Evolutionary conservation across 2,888 invertebrate species (phyloP).

Genomic region (Callyntrura sp.): DNA sequence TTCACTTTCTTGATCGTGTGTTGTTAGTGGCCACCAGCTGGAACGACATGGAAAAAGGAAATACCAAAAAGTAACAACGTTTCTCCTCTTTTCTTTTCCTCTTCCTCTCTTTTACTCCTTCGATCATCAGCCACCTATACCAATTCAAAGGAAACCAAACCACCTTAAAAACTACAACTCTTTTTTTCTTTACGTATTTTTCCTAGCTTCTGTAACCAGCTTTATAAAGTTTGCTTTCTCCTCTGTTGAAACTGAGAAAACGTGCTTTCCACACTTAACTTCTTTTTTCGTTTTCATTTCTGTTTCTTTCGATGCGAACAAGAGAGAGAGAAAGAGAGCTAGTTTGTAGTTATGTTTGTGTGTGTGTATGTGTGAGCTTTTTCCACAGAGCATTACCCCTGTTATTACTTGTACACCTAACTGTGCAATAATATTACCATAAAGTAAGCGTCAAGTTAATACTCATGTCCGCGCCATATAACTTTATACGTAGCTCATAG

Average conservation of each 20-base stretch:
- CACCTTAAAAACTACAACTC: conserved; percentile 25
- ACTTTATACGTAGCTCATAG: neutral
- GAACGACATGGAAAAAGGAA: conserved; percentile 57
- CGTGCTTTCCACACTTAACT: conserved; percentile 46
- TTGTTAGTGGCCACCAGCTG: conserved; percentile 62
- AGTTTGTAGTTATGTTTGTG: too few relatives aligned
- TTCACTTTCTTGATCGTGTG: conserved; percentile 53
- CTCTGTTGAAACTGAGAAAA: conserved; percentile 35
- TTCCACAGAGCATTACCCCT: conserved; percentile 9
- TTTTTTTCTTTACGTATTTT: conserved; percentile 8
- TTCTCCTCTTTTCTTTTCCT: conserved; percentile 7
- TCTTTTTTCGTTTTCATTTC: conserved; percentile 8
- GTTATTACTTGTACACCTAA: conserved; percentile 29
- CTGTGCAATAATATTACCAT: conserved; percentile 22
- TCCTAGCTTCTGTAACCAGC: neutral
- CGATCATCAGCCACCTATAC: conserved; percentile 20
- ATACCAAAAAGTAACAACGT: conserved; percentile 48
- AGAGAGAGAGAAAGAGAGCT: too few relatives aligned
- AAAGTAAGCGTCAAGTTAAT: conserved; percentile 5
- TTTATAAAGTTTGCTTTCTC: neutral
- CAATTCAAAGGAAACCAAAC: conserved; percentile 34
- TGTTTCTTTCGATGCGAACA: neutral
- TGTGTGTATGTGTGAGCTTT: neutral
- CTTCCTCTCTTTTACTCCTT: neutral
- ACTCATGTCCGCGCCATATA: neutral